Percentiles rank a stretch among this genome's conserved stretches.
Evolutionary conservation across 1,140 invertebrate genomes (phyloP).

Genomic region (Drosophila biarmipes): DNA sequence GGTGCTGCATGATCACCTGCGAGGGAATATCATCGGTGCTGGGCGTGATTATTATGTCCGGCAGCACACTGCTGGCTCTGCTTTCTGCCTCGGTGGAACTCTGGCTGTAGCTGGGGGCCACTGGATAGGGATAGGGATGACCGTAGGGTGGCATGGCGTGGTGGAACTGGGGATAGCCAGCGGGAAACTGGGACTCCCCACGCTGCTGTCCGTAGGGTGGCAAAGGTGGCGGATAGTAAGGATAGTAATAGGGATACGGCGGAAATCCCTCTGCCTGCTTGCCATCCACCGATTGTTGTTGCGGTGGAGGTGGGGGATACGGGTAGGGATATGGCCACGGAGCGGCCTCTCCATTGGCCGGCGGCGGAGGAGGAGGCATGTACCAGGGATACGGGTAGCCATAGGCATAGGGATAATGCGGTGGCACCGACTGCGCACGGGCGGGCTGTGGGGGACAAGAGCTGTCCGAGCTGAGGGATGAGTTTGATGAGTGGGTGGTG

Average conservation of each 20-base stretch:
- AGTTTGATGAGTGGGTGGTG: slow-evolving; percentile 72
- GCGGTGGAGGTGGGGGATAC: slow-evolving; percentile 63
- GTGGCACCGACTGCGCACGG: slow-evolving; percentile 64
- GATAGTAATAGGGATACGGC: slow-evolving; percentile 75
- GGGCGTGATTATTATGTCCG: slow-evolving; percentile 80
- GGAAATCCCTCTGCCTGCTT: slow-evolving; percentile 51
- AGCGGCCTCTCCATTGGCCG: slow-evolving; percentile 10
- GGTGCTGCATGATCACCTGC: slow-evolving; percentile 75
- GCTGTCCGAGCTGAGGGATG: slow-evolving; percentile 71
- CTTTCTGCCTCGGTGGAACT: slow-evolving; percentile 67
- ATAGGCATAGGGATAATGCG: slow-evolving; percentile 76
- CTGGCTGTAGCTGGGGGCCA: slow-evolving; percentile 74
- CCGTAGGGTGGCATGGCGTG: slow-evolving; percentile 61
- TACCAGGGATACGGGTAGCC: slow-evolving; percentile 75
- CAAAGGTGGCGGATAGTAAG: slow-evolving; percentile 62
- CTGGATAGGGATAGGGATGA: slow-evolving; percentile 68
- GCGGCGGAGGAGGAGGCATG: slow-evolving; percentile 55
- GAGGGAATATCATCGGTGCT: slow-evolving; percentile 80
- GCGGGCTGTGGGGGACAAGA: slow-evolving; percentile 53
- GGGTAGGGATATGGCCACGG: slow-evolving; percentile 70
- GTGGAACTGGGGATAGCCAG: slow-evolving; percentile 54
- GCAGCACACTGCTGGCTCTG: slow-evolving; percentile 72
- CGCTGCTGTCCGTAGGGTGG: slow-evolving; percentile 48
- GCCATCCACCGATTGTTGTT: slow-evolving; percentile 41
- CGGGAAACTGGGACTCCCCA: slow-evolving; percentile 12